These are phyloP conservation scores for Ciconia stormi DNA, from an alignment of 2,113 vertebrate genomes.

Conservation along the genomic window DNA sequence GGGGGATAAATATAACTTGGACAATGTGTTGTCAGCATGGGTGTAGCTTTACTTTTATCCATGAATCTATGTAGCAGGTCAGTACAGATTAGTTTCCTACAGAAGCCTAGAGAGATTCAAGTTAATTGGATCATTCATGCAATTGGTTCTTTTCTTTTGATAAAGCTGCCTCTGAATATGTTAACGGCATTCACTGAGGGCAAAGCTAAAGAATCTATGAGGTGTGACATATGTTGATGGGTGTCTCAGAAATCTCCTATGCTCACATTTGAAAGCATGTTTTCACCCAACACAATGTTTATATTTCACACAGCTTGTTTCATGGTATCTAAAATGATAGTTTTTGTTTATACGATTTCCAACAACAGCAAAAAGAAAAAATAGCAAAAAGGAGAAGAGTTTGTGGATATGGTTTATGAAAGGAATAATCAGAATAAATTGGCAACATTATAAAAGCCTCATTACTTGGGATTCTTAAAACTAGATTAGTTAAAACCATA, in stretches of 20 bases:
- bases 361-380: background rate
- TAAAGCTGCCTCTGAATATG: background rate
- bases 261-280: background rate
- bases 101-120: background rate
- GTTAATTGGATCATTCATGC: background rate
- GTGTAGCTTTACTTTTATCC: background rate
- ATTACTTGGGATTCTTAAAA: background rate
- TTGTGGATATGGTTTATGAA: background rate
- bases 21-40: background rate
- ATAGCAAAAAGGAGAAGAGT: background rate
- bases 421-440: background rate
- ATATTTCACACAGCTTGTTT: background rate
- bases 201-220: conserved; percentile 19
- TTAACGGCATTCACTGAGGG: background rate
- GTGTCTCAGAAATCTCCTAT: background rate
- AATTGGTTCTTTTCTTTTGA: background rate
- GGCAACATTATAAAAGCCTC: background rate
- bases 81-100: background rate
- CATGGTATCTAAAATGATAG: background rate
- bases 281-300: background rate
- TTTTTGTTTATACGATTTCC: background rate
- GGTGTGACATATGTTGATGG: conserved; percentile 12
- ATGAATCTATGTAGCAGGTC: background rate
- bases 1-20: background rate
- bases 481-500: background rate